phyloP scores from a whole-genome alignment of 2,888 invertebrate species.

The Smittia sp. region DNA sequence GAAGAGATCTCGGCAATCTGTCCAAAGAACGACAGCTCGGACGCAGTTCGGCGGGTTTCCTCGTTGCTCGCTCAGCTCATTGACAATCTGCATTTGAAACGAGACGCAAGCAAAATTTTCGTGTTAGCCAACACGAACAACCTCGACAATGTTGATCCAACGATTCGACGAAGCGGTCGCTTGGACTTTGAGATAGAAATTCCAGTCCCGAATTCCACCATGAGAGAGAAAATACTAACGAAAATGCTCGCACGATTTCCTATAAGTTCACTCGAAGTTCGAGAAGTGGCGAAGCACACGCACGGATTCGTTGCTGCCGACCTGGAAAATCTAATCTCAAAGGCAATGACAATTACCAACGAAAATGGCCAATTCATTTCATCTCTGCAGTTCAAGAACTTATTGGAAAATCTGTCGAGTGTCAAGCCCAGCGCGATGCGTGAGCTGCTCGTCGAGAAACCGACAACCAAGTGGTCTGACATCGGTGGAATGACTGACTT shows the following conservation, averaged over 20 bases:
- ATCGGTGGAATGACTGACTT: conserved; percentile 88
- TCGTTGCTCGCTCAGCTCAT: conserved; percentile 62
- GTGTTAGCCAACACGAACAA: conserved; percentile 76
- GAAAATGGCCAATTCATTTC: conserved; percentile 47
- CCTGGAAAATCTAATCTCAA: conserved; percentile 71
- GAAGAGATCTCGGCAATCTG: conserved; percentile 85
- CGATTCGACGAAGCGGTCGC: conserved; percentile 74
- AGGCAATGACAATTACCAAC: conserved; percentile 65
- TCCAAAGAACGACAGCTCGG: conserved; percentile 53
- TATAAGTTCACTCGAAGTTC: conserved; percentile 59
- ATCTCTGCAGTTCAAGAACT: background rate
- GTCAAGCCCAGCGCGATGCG: conserved; percentile 90
- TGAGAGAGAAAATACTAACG: conserved; percentile 66
- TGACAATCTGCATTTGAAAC: conserved; percentile 60
- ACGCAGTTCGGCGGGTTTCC: conserved; percentile 66
- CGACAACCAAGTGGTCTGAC: conserved; percentile 87
- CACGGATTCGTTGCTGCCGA: conserved; percentile 93
- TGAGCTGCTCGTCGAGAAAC: conserved; percentile 81
- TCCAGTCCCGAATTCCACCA: conserved; percentile 66
- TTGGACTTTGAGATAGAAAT: conserved; percentile 81
- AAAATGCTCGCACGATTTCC: conserved; percentile 61
- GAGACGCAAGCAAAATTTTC: conserved; percentile 58
- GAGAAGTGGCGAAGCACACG: conserved; percentile 65
- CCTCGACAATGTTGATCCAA: conserved; percentile 70
- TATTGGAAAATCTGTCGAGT: conserved; percentile 53